Evolutionary conservation across 2,113 vertebrate genomes (phyloP).

Genomic region (Ursus arctos): DNA sequence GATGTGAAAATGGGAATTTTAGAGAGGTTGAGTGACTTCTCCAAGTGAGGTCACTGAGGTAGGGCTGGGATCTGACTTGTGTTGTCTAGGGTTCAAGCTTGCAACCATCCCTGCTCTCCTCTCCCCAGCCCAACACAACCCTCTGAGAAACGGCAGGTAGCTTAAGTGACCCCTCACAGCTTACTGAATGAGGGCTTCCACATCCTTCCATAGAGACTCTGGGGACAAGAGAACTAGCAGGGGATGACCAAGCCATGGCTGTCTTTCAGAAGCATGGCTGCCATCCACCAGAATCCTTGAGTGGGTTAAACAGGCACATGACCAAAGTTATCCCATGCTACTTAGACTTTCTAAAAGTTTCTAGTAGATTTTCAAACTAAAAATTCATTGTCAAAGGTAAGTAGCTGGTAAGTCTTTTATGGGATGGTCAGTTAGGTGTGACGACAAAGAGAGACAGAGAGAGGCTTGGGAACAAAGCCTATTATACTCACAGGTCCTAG

Average conservation of each 20-base stretch:
- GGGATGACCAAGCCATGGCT: background rate
- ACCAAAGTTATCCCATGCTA: background rate
- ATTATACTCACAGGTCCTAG: background rate
- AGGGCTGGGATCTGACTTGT: background rate
- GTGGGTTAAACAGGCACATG: background rate
- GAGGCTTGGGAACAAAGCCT: background rate
- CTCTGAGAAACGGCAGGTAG: background rate
- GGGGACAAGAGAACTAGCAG: background rate
- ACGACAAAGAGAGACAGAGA: background rate
- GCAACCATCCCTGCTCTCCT: background rate
- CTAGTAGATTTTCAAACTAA: background rate
- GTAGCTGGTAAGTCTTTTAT: background rate
- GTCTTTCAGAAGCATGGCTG: background rate
- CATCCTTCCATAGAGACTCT: background rate
- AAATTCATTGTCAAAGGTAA: background rate
- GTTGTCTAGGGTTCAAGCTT: background rate
- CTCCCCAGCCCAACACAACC: background rate
- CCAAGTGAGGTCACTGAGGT: background rate
- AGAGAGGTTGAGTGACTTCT: background rate
- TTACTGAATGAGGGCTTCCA: background rate
- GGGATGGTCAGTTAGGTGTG: background rate
- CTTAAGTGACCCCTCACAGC: background rate
- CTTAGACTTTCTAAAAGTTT: background rate
- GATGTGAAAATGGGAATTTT: background rate
- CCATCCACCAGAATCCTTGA: background rate